Conservation (phyloP, 2,113 vertebrate species). For the Sminthopsis crassicaudata region DNA sequence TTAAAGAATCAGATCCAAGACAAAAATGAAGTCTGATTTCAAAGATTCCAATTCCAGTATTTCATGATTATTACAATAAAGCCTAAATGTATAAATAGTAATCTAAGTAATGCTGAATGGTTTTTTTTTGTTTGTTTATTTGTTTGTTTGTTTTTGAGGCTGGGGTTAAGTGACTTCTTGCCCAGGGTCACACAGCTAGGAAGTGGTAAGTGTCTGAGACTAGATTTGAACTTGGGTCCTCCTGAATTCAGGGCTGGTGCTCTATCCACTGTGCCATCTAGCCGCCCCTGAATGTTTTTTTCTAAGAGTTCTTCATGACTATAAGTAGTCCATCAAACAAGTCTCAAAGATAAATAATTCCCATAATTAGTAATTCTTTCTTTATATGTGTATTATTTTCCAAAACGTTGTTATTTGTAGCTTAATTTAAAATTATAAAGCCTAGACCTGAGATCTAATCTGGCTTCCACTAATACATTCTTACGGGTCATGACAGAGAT, state of each 20-base stretch:
- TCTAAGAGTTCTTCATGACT: conserved; percentile 13
- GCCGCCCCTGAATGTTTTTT: conserved; percentile 11
- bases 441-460: not conserved
- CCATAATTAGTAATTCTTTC: conserved; percentile 8
- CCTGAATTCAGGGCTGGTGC: too few relatives aligned
- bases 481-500: not conserved
- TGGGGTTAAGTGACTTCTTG: too few relatives aligned
- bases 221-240: too few relatives aligned
- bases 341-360: conserved; percentile 28
- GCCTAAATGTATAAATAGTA: not conserved
- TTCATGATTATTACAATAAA: conserved; percentile 11
- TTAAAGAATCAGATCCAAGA: not conserved
- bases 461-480: not conserved
- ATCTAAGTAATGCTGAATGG: conserved; percentile 7
- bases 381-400: conserved; percentile 38
- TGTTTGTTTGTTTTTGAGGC: too few relatives aligned
- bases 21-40: conserved; percentile 16
- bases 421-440: conserved; percentile 18
- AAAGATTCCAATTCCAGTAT: conserved; percentile 26
- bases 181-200: too few relatives aligned
- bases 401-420: not conserved
- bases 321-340: not conserved
- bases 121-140: too few relatives aligned
- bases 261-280: too few relatives aligned
- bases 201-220: too few relatives aligned